Percentiles rank a stretch among this genome's conserved stretches.
These are phyloP conservation scores for Microvelia longipes DNA, from an alignment of 1,140 invertebrate species.

Conservation along the genomic window DNA sequence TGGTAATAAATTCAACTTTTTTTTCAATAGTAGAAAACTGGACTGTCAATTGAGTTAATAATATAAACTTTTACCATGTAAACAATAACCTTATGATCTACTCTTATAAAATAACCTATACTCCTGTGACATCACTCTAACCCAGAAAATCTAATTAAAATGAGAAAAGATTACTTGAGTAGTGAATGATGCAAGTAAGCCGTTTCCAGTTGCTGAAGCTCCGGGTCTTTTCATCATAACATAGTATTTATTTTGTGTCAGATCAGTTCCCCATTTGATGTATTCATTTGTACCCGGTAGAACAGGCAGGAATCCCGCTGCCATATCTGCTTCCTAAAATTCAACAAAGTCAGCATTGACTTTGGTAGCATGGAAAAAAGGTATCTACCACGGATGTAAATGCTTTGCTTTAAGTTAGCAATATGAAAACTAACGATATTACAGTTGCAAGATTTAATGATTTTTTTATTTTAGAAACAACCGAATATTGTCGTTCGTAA, in stretches of 20 bases:
- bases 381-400: not conserved
- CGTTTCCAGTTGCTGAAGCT: slow-evolving; percentile 65
- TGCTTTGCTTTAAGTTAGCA: not conserved
- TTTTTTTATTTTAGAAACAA: not conserved
- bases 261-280: slow-evolving; percentile 43
- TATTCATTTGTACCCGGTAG: slow-evolving; percentile 37
- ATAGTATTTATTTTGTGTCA: slow-evolving; percentile 58
- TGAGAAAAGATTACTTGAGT: not conserved
- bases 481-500: not conserved
- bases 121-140: no score
- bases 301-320: slow-evolving; percentile 57
- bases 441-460: not conserved
- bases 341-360: slow-evolving; percentile 5
- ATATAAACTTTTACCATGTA: no score
- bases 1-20: no score
- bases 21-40: no score
- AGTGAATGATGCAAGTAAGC: slow-evolving; percentile 63
- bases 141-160: no score
- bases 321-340: slow-evolving; percentile 53
- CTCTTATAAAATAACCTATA: no score
- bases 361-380: not conserved
- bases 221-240: slow-evolving; percentile 61
- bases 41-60: no score
- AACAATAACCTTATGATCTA: no score
- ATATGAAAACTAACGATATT: not conserved